Percentiles rank a stretch among this genome's conserved stretches.
Evolutionary conservation across 2,797 vertebrate species (phyloP).

Genomic region (Danio jaintianensis): DNA sequence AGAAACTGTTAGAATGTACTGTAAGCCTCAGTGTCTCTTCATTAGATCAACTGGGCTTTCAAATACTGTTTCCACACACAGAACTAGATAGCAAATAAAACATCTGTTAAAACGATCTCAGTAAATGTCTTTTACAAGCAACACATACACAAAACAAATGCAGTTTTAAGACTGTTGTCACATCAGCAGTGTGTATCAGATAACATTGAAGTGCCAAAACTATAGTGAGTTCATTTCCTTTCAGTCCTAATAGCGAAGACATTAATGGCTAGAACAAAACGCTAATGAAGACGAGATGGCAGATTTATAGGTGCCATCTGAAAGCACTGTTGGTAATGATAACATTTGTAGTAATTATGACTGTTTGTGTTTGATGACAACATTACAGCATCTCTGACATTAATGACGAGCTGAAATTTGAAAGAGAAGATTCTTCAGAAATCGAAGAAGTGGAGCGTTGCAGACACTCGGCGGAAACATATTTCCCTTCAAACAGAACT

Average conservation of each 20-base stretch:
- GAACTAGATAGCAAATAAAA: background rate
- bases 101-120: slow-evolving; percentile 13
- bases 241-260: slow-evolving; percentile 45
- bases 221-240: slow-evolving; percentile 9
- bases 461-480: slow-evolving; percentile 32
- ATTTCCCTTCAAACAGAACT: slow-evolving; percentile 42
- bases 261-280: slow-evolving; percentile 67
- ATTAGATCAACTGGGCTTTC: slow-evolving; percentile 42
- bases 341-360: slow-evolving; percentile 44
- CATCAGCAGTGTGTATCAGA: slow-evolving; percentile 56
- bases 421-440: slow-evolving; percentile 22
- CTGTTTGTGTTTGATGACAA: slow-evolving; percentile 8
- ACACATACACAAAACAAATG: slow-evolving; percentile 10
- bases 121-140: background rate
- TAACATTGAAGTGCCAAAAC: slow-evolving; percentile 56
- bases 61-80: slow-evolving; percentile 28
- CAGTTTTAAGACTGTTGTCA: slow-evolving; percentile 62
- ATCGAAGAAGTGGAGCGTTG: background rate
- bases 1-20: no score
- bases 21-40: slow-evolving; percentile 34
- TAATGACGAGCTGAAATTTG: slow-evolving; percentile 21
- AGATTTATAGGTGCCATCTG: slow-evolving; percentile 24
- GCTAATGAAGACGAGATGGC: slow-evolving; percentile 27
- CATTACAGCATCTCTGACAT: slow-evolving; percentile 3
- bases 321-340: slow-evolving; percentile 28